phyloP scores from a whole-genome alignment of 2,888 invertebrate species.

The Aquatica leii region DNA sequence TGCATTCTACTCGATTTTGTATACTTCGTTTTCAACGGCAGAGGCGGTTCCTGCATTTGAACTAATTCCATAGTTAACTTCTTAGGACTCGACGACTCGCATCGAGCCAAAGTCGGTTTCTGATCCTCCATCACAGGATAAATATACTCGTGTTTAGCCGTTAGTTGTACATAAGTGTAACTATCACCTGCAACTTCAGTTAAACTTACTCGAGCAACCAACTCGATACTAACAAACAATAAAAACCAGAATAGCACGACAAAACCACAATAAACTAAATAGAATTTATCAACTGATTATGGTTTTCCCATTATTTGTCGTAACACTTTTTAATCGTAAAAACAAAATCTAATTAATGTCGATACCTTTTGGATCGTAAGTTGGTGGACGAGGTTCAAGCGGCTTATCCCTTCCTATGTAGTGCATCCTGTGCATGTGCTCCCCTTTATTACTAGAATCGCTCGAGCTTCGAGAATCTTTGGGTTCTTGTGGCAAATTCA shows the following conservation, averaged over 20 bases:
- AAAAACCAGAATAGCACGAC: neutral
- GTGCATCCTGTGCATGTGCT: constrained; percentile 68
- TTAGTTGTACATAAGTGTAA: constrained; percentile 86
- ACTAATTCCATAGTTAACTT: constrained; percentile 68
- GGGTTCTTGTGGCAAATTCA: constrained; percentile 84
- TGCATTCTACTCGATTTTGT: constrained; percentile 43
- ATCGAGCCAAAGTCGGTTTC: constrained; percentile 57
- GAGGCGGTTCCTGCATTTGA: constrained; percentile 63
- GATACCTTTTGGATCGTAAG: constrained; percentile 49
- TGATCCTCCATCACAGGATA: constrained; percentile 77
- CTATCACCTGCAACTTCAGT: constrained; percentile 64
- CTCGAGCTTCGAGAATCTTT: constrained; percentile 81
- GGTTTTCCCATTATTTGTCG: too few relatives aligned
- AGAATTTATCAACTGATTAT: too few relatives aligned
- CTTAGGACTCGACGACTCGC: constrained; percentile 69
- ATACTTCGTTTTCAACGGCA: constrained; percentile 62
- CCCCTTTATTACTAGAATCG: constrained; percentile 65
- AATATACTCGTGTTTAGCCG: constrained; percentile 85
- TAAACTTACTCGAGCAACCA: neutral
- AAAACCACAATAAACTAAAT: too few relatives aligned
- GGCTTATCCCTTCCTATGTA: constrained; percentile 64
- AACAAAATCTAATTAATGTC: too few relatives aligned
- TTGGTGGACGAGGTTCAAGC: constrained; percentile 54
- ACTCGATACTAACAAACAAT: neutral
- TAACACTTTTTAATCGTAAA: too few relatives aligned